These are phyloP conservation scores for Mythimna impura DNA, from an alignment of 2,888 invertebrate genomes.

Conservation along the genomic window DNA sequence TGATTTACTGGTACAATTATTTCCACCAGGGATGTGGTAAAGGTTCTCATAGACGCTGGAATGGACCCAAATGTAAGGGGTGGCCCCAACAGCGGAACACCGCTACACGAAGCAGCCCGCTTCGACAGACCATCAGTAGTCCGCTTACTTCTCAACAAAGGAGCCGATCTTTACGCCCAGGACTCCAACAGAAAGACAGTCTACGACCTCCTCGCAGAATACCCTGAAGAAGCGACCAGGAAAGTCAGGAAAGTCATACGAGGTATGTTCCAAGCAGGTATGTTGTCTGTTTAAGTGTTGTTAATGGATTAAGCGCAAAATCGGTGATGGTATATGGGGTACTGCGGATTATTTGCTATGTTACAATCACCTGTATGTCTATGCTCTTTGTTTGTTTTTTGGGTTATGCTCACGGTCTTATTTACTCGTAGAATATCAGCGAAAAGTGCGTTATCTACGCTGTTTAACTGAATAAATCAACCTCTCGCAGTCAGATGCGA, in stretches of 20 bases:
- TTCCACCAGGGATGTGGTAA: slow-evolving; percentile 93
- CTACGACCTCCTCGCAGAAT: slow-evolving; percentile 95
- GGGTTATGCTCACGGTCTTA: neutral
- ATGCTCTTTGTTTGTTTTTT: slow-evolving; percentile 12
- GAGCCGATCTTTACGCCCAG: slow-evolving; percentile 94
- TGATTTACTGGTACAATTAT: neutral
- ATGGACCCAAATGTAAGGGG: slow-evolving; percentile 96
- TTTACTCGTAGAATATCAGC: neutral
- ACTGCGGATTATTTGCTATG: neutral
- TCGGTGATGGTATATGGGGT: neutral
- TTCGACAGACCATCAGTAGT: slow-evolving; percentile 97
- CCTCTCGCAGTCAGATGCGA: no score
- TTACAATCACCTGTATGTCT: slow-evolving; percentile 10
- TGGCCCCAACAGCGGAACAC: slow-evolving; percentile 94
- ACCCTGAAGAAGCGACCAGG: slow-evolving; percentile 96
- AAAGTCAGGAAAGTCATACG: slow-evolving; percentile 96
- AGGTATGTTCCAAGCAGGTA: slow-evolving; percentile 89
- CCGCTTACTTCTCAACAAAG: slow-evolving; percentile 94
- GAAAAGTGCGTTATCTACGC: no score
- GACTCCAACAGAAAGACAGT: slow-evolving; percentile 96
- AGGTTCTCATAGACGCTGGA: slow-evolving; percentile 95
- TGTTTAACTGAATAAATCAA: neutral
- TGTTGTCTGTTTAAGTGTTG: slow-evolving; percentile 36
- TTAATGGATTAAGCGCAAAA: slow-evolving; percentile 48
- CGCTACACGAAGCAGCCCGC: slow-evolving; percentile 97